Evolutionary conservation across 2,113 vertebrate species (phyloP).

Genomic region (Balaenoptera acutorostrata): DNA sequence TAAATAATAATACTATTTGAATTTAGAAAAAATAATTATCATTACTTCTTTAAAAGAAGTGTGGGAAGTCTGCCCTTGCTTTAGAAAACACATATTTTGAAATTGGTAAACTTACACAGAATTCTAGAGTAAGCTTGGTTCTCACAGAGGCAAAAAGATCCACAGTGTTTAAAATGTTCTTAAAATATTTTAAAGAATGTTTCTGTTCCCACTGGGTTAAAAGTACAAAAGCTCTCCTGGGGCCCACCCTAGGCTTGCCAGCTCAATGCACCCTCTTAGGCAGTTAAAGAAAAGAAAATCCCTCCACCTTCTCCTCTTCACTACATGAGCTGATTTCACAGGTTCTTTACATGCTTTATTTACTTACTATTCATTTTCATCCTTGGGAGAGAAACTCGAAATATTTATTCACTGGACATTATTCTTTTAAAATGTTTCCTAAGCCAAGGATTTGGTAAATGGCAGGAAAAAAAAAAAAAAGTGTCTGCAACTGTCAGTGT

Average conservation of each 20-base stretch:
- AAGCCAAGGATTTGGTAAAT: constrained; percentile 65
- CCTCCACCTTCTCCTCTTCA: neutral
- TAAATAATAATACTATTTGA: neutral
- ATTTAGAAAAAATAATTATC: neutral
- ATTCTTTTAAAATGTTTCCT: constrained; percentile 69
- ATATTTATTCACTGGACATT: constrained; percentile 76
- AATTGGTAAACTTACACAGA: neutral
- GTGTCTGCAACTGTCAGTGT: constrained; percentile 23
- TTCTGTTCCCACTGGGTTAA: neutral
- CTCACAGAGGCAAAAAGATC: neutral
- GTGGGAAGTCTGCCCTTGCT: neutral
- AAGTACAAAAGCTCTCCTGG: neutral
- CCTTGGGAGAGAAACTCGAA: constrained; percentile 71
- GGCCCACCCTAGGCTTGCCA: neutral
- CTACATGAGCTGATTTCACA: constrained; percentile 60
- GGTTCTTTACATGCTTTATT: constrained; percentile 69
- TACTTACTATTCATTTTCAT: constrained; percentile 78
- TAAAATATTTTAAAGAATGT: constrained; percentile 16
- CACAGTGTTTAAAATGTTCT: neutral
- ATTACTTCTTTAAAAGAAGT: neutral
- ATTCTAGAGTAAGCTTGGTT: neutral
- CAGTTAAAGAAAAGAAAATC: neutral
- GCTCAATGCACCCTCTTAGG: neutral
- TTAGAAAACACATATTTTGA: constrained; percentile 7
- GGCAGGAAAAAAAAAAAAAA: neutral